phyloP scores from a whole-genome alignment of 1,140 invertebrate species.

The Gonatopus flavifemur region DNA sequence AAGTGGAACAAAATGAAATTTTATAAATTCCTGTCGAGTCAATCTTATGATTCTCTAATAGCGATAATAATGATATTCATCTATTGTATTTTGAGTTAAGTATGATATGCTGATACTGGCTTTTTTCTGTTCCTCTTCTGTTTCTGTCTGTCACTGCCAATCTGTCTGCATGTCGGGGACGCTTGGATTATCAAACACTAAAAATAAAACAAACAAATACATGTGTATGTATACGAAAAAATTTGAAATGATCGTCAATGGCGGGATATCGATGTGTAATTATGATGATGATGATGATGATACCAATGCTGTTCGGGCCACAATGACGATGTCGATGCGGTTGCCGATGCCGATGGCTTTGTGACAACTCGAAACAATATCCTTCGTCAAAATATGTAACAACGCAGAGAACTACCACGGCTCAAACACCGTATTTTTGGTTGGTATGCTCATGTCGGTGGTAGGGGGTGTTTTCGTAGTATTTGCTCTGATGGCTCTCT shows the following conservation, averaged over 20 bases:
- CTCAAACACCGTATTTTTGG: constrained; percentile 93
- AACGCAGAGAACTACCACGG: constrained; percentile 86
- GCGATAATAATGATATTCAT: too few species aligned
- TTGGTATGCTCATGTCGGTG: constrained; percentile 96
- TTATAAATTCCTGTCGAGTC: too few species aligned
- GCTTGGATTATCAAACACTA: constrained; percentile 49
- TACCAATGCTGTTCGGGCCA: constrained; percentile 22
- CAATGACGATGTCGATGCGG: constrained; percentile 2
- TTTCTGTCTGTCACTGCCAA: constrained; percentile 57
- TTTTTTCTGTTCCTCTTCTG: constrained; percentile 58
- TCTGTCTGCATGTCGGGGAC: constrained; percentile 60
- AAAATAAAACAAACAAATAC: constrained; percentile 40
- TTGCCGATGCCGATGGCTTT: not conserved
- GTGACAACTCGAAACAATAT: too few species aligned
- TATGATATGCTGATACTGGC: constrained; percentile 56
- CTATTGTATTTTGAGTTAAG: too few species aligned
- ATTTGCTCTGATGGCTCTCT: constrained; percentile 97
- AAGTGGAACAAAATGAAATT: too few species aligned
- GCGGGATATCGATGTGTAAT: too few species aligned
- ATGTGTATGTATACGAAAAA: constrained; percentile 27
- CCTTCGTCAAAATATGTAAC: too few species aligned
- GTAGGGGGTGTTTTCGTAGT: constrained; percentile 97
- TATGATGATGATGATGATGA: too few species aligned
- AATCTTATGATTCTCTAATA: too few species aligned
- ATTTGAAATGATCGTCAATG: constrained; percentile 26